These are phyloP conservation scores for Odocoileus virginianus DNA, from an alignment of 2,113 vertebrate species.

Conservation along the genomic window DNA sequence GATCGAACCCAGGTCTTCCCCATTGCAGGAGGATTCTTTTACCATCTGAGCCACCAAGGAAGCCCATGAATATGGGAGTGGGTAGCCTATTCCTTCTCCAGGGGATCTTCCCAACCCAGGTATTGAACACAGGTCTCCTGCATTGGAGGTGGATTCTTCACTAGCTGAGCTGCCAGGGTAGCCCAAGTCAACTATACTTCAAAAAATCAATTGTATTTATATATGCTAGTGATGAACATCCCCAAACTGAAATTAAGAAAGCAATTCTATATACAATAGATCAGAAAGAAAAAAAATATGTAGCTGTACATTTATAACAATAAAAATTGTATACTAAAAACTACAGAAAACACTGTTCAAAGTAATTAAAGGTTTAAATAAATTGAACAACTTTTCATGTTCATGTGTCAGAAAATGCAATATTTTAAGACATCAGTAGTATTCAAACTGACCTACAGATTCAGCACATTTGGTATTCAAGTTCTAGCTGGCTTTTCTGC, in stretches of 20 bases:
- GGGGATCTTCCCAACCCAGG: not conserved
- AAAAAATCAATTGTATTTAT: not conserved
- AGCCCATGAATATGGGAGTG: rapidly evolving
- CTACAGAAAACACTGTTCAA: not conserved
- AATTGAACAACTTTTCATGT: not conserved
- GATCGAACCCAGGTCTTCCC: not conserved
- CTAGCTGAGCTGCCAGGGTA: not conserved
- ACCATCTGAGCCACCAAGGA: not conserved
- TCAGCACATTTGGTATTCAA: not conserved
- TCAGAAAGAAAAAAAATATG: not conserved
- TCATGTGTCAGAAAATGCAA: not conserved
- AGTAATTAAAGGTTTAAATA: not conserved
- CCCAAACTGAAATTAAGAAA: not conserved
- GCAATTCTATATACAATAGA: not conserved
- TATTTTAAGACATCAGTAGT: not conserved
- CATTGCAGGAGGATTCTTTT: not conserved
- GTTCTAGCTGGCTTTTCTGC: not conserved
- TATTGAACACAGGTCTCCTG: not conserved
- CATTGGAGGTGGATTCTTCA: not conserved
- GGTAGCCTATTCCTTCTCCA: not conserved
- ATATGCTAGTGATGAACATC: not conserved
- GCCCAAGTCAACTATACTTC: not conserved
- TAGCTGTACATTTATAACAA: not conserved
- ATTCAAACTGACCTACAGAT: not conserved
- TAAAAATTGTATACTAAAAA: not conserved